A percentile compares a stretch with the other conserved stretches of the same genome.
phyloP scores from a whole-genome alignment of 2,113 vertebrate species.

The Orientallactaga bullata region DNA sequence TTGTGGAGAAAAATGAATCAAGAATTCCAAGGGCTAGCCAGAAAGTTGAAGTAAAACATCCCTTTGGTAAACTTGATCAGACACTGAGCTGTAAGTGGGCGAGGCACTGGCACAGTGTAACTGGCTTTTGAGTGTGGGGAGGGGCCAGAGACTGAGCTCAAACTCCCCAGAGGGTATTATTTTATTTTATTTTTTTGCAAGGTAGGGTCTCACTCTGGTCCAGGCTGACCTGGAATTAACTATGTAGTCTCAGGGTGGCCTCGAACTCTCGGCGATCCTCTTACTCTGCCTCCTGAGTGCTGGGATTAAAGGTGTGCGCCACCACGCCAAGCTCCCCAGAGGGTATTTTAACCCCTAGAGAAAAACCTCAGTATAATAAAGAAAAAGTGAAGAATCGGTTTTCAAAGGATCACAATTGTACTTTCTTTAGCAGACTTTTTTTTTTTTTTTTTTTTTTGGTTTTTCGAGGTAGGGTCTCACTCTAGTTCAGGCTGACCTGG shows the following conservation, averaged over 20 bases:
- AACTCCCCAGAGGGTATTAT: not conserved
- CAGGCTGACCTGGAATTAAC: too few relatives aligned
- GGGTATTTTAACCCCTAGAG: not conserved
- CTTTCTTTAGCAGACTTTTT: not conserved
- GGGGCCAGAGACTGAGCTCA: not conserved
- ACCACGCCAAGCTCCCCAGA: not conserved
- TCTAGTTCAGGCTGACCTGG: too few relatives aligned
- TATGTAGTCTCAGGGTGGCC: too few relatives aligned
- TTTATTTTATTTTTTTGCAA: too few relatives aligned
- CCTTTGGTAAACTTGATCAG: not conserved
- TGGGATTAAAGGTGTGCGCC: too few relatives aligned
- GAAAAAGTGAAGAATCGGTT: conserved; percentile 11
- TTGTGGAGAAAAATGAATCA: conserved; percentile 1
- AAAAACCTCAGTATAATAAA: not conserved
- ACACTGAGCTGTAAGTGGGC: not conserved
- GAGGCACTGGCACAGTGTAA: not conserved
- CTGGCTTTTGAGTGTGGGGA: not conserved
- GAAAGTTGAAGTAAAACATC: not conserved
- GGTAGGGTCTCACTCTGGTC: too few relatives aligned
- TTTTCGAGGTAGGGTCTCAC: too few relatives aligned
- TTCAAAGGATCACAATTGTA: not conserved
- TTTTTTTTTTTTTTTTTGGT: conserved; percentile 25
- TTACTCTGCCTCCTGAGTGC: too few relatives aligned
- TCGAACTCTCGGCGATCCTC: too few relatives aligned
- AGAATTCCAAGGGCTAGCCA: not conserved